phyloP scores from a whole-genome alignment of 2,888 invertebrate genomes.

The Tinea pellionella region DNA sequence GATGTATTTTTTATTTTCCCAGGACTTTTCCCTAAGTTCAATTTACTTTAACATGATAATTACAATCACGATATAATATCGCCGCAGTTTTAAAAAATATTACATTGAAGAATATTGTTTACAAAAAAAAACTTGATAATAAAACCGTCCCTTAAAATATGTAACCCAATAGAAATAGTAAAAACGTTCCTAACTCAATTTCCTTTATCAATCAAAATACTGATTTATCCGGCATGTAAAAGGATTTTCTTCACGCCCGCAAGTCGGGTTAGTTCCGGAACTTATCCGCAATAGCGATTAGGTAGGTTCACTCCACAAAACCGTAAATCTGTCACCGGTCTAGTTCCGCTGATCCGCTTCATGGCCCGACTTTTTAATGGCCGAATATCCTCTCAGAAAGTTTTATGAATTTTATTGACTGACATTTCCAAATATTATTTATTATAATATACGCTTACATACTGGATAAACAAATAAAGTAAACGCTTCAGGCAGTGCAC shows the following conservation, averaged over 20 bases:
- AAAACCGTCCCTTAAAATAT: neutral
- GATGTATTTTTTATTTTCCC: neutral
- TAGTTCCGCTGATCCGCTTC: conserved; percentile 35
- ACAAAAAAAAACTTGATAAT: too few relatives aligned
- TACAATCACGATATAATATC: neutral
- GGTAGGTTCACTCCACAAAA: conserved; percentile 22
- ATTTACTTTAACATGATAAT: too few relatives aligned
- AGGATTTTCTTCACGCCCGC: conserved; percentile 31
- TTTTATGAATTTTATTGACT: conserved; percentile 8
- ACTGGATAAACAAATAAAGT: too few relatives aligned
- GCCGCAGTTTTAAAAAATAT: neutral
- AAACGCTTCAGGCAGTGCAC: too few relatives aligned
- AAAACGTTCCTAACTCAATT: neutral
- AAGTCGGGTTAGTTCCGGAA: conserved; percentile 5
- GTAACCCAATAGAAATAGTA: neutral
- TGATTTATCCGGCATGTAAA: conserved; percentile 44
- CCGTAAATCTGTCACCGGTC: conserved; percentile 38
- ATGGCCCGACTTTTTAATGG: conserved; percentile 40
- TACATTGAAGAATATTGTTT: neutral
- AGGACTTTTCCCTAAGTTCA: neutral
- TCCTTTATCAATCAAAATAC: conserved; percentile 12
- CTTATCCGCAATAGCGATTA: conserved; percentile 18
- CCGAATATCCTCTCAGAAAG: conserved; percentile 21
- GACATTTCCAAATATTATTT: neutral
- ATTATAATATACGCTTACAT: too few relatives aligned